Conservation (phyloP, 2,797 vertebrate genomes). For the Anguilla marmorata region DNA sequence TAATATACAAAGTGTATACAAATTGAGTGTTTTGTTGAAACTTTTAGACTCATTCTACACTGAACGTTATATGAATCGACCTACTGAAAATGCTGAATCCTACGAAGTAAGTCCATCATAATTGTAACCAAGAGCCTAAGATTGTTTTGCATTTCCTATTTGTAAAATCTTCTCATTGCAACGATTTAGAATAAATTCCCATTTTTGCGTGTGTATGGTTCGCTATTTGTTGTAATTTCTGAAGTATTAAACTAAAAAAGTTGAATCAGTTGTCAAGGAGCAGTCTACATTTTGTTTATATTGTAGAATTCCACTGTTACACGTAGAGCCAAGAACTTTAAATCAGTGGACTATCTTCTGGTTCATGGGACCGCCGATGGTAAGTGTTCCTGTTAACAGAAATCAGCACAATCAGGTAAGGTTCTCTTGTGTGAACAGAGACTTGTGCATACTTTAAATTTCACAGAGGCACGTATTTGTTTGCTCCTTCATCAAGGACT, state of each 20-base stretch:
- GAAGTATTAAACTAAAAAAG: neutral
- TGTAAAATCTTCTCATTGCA: neutral
- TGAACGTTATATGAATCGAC: slow-evolving; percentile 91
- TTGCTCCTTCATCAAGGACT: neutral
- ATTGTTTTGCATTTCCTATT: neutral
- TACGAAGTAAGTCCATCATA: slow-evolving; percentile 76
- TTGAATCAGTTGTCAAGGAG: neutral
- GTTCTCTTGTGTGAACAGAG: neutral
- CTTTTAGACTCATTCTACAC: slow-evolving; percentile 90
- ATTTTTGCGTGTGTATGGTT: neutral
- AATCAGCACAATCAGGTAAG: neutral
- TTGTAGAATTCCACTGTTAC: slow-evolving; percentile 90
- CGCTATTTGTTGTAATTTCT: neutral
- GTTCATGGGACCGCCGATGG: slow-evolving; percentile 98
- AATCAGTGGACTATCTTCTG: slow-evolving; percentile 89
- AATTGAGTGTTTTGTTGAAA: slow-evolving; percentile 15
- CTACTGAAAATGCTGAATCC: slow-evolving; percentile 69
- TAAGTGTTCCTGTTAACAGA: slow-evolving; percentile 64
- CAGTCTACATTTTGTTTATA: slow-evolving; percentile 23
- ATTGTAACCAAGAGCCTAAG: neutral
- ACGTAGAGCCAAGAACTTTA: slow-evolving; percentile 88
- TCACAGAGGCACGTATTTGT: neutral
- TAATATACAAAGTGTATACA: neutral
- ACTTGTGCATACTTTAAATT: neutral
- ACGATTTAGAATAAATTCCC: neutral